Base-by-base conservation (phyloP, 2,888 invertebrate species). In the Drosophila anomalata region DNA sequence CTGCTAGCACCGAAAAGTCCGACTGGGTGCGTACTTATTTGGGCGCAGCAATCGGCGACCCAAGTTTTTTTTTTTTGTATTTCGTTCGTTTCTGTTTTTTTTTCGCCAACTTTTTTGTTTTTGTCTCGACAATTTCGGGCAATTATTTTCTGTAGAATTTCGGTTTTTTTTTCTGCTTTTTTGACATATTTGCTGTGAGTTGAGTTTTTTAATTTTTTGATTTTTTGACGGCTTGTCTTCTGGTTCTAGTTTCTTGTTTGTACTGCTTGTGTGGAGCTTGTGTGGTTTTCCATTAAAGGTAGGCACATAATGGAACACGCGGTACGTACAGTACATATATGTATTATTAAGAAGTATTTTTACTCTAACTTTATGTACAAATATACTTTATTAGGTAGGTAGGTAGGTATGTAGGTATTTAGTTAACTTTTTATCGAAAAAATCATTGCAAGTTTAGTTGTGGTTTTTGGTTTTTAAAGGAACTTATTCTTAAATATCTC, bases 11-110 rank as follows among this genome's bases (percentile, higher is more conserved):
- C n/a, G n/a, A n/a, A n/a, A n/a, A n/a, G n/a, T n/a, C n/a, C n/a
- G n/a, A n/a, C n/a, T n/a, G n/a, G n/a, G n/a, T n/a, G 53, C 56
- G 42, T 71, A 71, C 71, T 70, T 70, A 70, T 70, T 70, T 70
- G 70, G 71, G 63, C 57, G 67, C 67, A 58, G 58, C 67, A 9
- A 52, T 52, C 51, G 44, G 52, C 33, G 44, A 20, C 20, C 29
- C 29, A 4, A 20, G 17, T 5, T 24, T 56, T 24, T 56, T 14
- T 33, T 22, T 46, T 7, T 55, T 48, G 22, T 52, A 57, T 29
- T 8, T 44, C 58, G 58, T 31, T 41, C 31, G 41, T 44, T 14
- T 39, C 31, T 14, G 9, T 46, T 50, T 59, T 70, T 51, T 14
- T 58, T 69, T 54, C 31, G 55, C 50, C 31, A 46, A 33, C 47